Conservation (phyloP, 1,140 invertebrate genomes). For the Drosophila pruinosa region DNA sequence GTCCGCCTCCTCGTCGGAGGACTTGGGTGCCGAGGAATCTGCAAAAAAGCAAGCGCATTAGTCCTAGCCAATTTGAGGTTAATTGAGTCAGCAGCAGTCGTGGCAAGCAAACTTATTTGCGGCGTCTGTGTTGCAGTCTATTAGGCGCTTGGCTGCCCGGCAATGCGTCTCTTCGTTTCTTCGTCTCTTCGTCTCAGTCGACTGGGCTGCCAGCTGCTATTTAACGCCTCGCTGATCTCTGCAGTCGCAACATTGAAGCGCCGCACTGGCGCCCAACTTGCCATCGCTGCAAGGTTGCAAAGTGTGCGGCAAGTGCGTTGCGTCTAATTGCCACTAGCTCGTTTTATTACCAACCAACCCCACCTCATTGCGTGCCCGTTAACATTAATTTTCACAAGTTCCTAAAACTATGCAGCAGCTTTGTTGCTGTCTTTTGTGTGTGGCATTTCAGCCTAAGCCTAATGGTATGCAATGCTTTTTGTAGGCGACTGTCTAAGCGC, state of each 20-base stretch:
- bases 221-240: slow-evolving; percentile 62
- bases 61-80: background rate
- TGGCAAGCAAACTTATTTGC: background rate
- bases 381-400: background rate
- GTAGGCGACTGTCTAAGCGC: too few relatives aligned
- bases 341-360: background rate
- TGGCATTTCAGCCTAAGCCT: too few relatives aligned
- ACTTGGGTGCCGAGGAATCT: slow-evolving; percentile 82
- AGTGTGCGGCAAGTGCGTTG: slow-evolving; percentile 38
- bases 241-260: slow-evolving; percentile 40
- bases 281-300: background rate
- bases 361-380: background rate
- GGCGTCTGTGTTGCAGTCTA: slow-evolving; percentile 62
- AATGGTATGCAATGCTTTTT: too few relatives aligned
- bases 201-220: slow-evolving; percentile 64
- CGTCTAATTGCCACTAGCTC: slow-evolving; percentile 41
- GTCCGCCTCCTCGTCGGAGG: slow-evolving; percentile 78
- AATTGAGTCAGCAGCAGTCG: slow-evolving; percentile 4
- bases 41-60: background rate
- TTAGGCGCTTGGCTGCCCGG: slow-evolving; percentile 66
- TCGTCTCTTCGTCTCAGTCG: slow-evolving; percentile 35
- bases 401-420: background rate
- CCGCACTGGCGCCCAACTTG: background rate
- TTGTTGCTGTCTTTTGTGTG: too few relatives aligned
- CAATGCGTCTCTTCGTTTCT: slow-evolving; percentile 11